Evolutionary conservation across 1,140 invertebrate genomes (phyloP).

Genomic region (Acromyrmex charruanus): DNA sequence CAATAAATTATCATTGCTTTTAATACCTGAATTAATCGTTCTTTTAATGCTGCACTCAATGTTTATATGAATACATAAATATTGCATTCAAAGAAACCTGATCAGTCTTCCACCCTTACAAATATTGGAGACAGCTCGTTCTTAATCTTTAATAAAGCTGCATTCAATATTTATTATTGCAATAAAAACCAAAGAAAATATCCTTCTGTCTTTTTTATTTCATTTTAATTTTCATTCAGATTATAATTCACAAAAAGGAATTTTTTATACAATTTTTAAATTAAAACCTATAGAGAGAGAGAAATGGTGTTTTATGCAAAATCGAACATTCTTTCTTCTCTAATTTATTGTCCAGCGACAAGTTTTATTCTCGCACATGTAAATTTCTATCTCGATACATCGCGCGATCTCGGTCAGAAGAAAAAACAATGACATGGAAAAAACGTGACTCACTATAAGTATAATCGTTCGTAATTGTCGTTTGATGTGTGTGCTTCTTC

Average conservation of each 20-base stretch:
- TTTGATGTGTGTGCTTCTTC: neutral
- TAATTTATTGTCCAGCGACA: neutral
- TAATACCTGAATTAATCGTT: slow-evolving; percentile 21
- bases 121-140: neutral
- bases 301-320: neutral
- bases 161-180: neutral
- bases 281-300: neutral
- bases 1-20: slow-evolving; percentile 4
- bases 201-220: neutral
- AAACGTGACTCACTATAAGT: neutral
- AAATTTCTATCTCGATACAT: slow-evolving; percentile 36
- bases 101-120: neutral
- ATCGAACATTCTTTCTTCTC: neutral
- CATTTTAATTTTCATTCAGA: neutral
- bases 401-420: neutral
- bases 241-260: neutral
- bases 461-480: slow-evolving; percentile 29
- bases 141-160: neutral
- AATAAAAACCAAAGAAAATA: neutral
- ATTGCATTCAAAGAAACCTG: neutral
- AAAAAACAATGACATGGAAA: slow-evolving; percentile 18
- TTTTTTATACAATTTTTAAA: neutral
- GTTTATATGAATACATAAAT: neutral
- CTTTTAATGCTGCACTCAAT: neutral
- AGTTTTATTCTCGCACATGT: neutral